Evolutionary conservation across 2,888 invertebrate genomes (phyloP), one percentile per base, ranked within the genome.

Genomic region (Trissolcus brochymenae): DNA sequence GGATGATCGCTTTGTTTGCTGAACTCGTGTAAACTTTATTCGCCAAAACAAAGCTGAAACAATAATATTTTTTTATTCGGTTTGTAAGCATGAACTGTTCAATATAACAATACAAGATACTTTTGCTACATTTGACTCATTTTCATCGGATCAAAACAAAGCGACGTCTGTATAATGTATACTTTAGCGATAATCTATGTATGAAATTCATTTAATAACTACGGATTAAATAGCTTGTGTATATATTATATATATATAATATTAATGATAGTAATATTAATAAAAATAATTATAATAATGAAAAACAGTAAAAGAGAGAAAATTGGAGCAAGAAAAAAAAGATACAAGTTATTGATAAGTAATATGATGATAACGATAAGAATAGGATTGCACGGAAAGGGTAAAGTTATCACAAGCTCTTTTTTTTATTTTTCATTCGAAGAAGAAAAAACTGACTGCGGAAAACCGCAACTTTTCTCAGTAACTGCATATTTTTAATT

Each of bases 401-500:
- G 54, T 66, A 65, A 59, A 57, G 49, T 57, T 51, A 68, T 29
- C 43, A 29, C 70, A 29, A 40, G 62, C 74, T 68, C 59, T 72
- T 73, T 41, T 11, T 73, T 59, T 61, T 53, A 53, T 62, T 68
- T 50, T 50, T 50, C 19, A 17, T 50, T 50, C 9, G 19, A 50
- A 46, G 16, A 46, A 46, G 16, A 9, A 51, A 74, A 21, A 57
- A 46, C 25, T 17, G 49, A 62, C 17, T 6, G 17, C 16, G 67
- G 55, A 53, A 61, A 76, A 21, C 61, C 62, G 72, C 55, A 70
- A 65, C 68, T 54, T 78, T 17, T 62, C 66, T 57, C 65, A 71
- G 62, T 35, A 41, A 71, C 74, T 46, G 16, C 70, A 70, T 29
- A 46, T 73, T 73, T 73, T 73, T 78, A 70, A 78, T 74, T 74